Conservation (phyloP, 2,888 invertebrate species). For the Euzophera pinguis region DNA sequence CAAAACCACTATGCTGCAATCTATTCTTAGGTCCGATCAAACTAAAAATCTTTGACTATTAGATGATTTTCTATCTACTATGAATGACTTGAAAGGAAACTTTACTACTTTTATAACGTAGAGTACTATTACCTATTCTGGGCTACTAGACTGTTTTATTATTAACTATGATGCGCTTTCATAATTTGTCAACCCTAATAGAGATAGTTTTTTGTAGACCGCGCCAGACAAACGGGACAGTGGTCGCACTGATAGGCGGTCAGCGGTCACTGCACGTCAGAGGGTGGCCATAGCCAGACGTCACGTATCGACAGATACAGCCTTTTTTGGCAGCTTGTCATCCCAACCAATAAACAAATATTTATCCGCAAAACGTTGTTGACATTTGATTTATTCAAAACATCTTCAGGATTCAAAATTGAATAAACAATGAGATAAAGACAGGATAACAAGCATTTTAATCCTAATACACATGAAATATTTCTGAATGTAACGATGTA, state of each 20-base stretch:
- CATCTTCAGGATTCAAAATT: background rate
- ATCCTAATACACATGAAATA: background rate
- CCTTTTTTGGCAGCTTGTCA: background rate
- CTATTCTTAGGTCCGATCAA: no score
- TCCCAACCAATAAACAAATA: background rate
- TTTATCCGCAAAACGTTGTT: background rate
- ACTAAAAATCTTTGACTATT: no score
- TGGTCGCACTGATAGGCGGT: conserved; percentile 15
- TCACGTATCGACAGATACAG: background rate
- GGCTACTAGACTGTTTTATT: no score
- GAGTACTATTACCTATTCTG: no score
- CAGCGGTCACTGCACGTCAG: background rate
- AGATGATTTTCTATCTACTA: no score
- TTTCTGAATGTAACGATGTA: conserved; percentile 15
- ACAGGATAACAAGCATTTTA: background rate
- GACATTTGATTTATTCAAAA: background rate
- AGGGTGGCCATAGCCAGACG: background rate
- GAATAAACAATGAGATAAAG: background rate
- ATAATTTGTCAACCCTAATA: background rate
- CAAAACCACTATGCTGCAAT: no score
- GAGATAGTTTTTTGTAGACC: background rate
- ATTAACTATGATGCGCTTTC: background rate
- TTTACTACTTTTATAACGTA: no score
- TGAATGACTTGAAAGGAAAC: no score
- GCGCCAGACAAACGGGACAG: background rate